Evolutionary conservation across 1,140 invertebrate genomes (phyloP), one percentile per base, ranked within the genome.

Genomic region (Leptopilina clavipes): DNA sequence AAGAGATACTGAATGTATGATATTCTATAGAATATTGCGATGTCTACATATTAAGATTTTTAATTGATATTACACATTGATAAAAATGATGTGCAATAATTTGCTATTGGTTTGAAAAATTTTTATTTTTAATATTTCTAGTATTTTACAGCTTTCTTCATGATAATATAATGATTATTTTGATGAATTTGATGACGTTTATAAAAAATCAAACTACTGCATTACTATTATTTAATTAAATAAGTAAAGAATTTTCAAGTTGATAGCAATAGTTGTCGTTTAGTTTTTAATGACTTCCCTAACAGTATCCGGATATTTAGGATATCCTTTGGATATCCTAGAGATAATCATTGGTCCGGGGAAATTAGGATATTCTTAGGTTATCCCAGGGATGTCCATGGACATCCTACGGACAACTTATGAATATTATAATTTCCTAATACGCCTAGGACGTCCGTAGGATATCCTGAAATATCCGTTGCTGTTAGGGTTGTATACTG

Each of bases 1-100:
- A 31, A 14, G 22, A 65, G 25, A 25, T 65, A 6, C 12, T n/a
- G 59, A 14, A 22, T 31, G 59, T 65, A 31, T 65, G 12, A n/a
- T 12, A 65, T 31, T 10, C 59, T 37, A 52, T 52, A 52, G 48
- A 52, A 17, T 52, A 52, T 52, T 52, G 48, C 48, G 48, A 52
- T 52, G n/a, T 17, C 17, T 45, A 17, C 17, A 17, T 52, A 17
- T 17, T 52, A 52, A 52, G 48, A 52, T 52, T 52, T 17, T 17
- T 17, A 52, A 52, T 17, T 52, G n/a, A 52, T 52, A 52, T 52
- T 52, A 17, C 48, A 52, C n/a, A 17, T n/a, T 40, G 37, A 52
- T 17, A 17, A n/a, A 17, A 52, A 52, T 52, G 11, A 45, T 45
- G 44, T 45, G 48, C 17, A 52, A 52, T n/a, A 52, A 52, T 52